Conservation (phyloP, 2,113 vertebrate genomes). For the Petroica traversi region DNA sequence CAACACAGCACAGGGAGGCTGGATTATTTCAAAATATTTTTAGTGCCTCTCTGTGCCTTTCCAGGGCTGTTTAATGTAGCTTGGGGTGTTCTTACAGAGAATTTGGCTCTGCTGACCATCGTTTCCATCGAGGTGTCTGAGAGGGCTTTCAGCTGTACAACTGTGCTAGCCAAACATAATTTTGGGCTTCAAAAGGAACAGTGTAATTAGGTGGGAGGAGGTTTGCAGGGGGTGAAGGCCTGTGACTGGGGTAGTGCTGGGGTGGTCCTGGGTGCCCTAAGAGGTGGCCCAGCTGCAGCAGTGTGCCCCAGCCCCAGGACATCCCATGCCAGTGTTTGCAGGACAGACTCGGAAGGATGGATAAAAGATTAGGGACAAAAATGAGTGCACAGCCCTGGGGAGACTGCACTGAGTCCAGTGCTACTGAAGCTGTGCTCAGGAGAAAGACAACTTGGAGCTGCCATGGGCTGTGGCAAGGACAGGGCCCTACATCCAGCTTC, state of each 20-base stretch:
- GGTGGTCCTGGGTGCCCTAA: background rate
- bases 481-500: background rate
- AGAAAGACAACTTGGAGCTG: background rate
- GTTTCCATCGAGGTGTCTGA: background rate
- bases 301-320: accelerated
- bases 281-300: background rate
- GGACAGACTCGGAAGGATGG: background rate
- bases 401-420: background rate
- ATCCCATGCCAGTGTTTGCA: accelerated
- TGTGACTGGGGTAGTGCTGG: accelerated
- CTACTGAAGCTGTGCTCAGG: background rate
- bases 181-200: background rate
- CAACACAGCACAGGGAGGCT: background rate
- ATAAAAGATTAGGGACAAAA: background rate
- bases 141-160: background rate
- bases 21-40: background rate
- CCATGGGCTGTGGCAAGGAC: background rate
- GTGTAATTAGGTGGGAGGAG: background rate
- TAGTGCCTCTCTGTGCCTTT: background rate
- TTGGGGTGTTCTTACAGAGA: background rate
- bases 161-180: background rate
- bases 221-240: accelerated
- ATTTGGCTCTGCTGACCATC: background rate
- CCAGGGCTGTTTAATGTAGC: background rate
- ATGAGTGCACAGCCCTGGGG: background rate